A percentile compares a stretch with the other conserved stretches of the same genome.
phyloP scores from a whole-genome alignment of 2,797 vertebrate species.

The Anisognathus igniventris region DNA sequence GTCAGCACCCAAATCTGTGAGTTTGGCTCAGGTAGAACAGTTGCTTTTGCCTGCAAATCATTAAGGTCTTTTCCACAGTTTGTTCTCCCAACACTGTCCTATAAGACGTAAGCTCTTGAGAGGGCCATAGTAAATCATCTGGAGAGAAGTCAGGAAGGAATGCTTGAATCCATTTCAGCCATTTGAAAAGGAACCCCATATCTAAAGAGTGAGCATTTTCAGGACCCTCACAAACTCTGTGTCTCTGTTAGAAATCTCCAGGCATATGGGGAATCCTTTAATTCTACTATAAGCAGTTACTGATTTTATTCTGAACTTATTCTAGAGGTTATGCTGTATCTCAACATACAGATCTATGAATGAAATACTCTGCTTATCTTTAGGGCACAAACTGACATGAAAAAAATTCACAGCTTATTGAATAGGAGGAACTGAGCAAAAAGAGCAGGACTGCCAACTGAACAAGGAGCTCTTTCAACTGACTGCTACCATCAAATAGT shows the following conservation, averaged over 20 bases:
- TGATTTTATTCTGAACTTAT: neutral
- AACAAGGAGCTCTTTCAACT: neutral
- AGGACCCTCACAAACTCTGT: neutral
- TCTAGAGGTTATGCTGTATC: neutral
- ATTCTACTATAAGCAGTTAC: neutral
- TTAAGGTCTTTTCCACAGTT: neutral
- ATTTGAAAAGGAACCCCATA: neutral
- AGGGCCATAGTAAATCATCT: neutral
- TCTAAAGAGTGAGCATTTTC: neutral
- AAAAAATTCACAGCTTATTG: neutral
- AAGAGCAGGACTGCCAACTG: neutral
- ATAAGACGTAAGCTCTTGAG: neutral
- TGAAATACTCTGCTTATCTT: neutral
- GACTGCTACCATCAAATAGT: neutral
- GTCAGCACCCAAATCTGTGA: neutral
- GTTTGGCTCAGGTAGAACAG: neutral
- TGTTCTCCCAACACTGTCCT: neutral
- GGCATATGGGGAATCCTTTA: neutral
- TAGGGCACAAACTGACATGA: neutral
- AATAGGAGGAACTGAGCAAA: neutral
- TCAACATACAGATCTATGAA: neutral
- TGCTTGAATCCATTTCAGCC: neutral
- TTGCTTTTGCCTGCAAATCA: neutral
- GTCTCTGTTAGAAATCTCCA: neutral
- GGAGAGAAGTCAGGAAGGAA: neutral